Evolutionary conservation across 2,797 vertebrate genomes (phyloP).

Genomic region (Balearica regulorum): DNA sequence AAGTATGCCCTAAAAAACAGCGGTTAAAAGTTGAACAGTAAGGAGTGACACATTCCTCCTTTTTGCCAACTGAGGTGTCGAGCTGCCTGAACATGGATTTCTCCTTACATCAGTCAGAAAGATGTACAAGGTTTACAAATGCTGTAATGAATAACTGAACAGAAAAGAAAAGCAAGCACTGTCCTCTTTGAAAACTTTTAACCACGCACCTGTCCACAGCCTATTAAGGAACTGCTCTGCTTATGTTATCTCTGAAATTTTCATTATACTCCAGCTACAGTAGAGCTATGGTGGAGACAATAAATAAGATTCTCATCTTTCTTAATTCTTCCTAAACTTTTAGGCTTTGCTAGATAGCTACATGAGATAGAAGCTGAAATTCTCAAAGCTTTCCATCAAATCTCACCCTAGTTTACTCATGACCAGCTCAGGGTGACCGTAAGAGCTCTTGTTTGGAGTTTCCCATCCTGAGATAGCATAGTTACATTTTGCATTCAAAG

Average conservation of each 20-base stretch:
- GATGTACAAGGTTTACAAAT: neutral
- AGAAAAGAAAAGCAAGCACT: neutral
- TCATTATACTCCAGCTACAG: neutral
- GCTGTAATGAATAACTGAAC: neutral
- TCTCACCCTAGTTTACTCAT: neutral
- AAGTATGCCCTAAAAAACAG: neutral
- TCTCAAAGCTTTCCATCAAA: neutral
- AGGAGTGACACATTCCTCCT: neutral
- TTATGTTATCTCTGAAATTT: neutral
- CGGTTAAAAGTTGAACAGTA: neutral
- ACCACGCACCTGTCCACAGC: neutral
- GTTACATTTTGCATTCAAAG: neutral
- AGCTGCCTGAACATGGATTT: neutral
- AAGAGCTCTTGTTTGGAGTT: neutral
- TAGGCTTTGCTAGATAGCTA: neutral
- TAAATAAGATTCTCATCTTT: neutral
- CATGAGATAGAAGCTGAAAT: neutral
- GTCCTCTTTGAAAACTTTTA: neutral
- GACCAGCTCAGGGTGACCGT: neutral
- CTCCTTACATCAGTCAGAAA: neutral
- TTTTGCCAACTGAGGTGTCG: neutral
- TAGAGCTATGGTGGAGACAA: neutral
- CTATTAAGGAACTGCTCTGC: neutral
- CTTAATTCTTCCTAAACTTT: neutral
- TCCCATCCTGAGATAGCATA: neutral